Evolutionary conservation across 92 coral and sea anemone species (phyloP).

Genomic region (Phenganax stokvisi): DNA sequence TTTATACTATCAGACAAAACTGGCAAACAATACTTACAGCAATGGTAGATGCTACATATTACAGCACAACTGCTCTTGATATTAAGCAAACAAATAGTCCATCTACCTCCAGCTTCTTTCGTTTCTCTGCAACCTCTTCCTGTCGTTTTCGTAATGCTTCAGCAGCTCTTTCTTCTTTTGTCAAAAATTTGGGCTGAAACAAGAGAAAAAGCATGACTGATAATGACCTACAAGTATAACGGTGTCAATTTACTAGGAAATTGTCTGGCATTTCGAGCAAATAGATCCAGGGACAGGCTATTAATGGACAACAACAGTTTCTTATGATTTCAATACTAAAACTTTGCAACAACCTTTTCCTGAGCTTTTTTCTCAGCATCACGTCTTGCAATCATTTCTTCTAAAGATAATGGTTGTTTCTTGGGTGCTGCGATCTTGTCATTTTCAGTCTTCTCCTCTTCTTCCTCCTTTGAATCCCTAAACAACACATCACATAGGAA

Average conservation of each 20-base stretch:
- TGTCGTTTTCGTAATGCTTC: slow-evolving; percentile 89
- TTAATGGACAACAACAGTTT: no score
- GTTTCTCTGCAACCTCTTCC: slow-evolving; percentile 82
- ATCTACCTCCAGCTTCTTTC: slow-evolving; percentile 70
- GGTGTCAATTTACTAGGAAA: no score
- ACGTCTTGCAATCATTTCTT: slow-evolving; percentile 98
- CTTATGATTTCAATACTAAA: no score
- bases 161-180: slow-evolving; percentile 89
- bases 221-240: neutral
- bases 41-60: no score
- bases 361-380: slow-evolving; percentile 97
- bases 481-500: slow-evolving; percentile 17
- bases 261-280: no score
- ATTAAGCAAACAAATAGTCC: neutral
- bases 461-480: slow-evolving; percentile 58
- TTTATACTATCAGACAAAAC: neutral
- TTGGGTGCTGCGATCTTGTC: slow-evolving; percentile 38
- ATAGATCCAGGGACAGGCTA: no score
- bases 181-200: slow-evolving; percentile 81
- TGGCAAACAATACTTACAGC: neutral
- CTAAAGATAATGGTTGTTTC: slow-evolving; percentile 80
- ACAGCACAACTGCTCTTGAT: neutral
- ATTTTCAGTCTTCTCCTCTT: slow-evolving; percentile 60
- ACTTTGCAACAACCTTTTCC: slow-evolving; percentile 53
- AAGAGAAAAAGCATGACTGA: neutral